A percentile compares a stretch with the other conserved stretches of the same genome.
These are phyloP conservation scores for Smithornis capensis DNA, from an alignment of 2,113 vertebrate species.

Conservation along the genomic window DNA sequence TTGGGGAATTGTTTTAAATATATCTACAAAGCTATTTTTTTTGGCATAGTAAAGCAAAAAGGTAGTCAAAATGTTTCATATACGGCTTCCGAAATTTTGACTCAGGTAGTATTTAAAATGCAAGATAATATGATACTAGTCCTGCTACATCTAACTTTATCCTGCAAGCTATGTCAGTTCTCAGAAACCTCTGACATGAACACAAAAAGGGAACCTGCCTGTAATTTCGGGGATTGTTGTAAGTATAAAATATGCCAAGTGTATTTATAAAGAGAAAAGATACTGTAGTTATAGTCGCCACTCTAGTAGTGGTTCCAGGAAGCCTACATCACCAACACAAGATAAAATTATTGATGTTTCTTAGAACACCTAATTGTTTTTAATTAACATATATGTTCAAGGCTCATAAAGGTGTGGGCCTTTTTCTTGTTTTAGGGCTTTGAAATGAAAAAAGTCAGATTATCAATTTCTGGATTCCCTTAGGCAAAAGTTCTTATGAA, in stretches of 20 bases:
- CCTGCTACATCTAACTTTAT: not conserved
- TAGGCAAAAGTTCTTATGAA: not conserved
- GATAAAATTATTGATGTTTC: not conserved
- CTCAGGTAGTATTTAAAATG: not conserved
- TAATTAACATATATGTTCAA: not conserved
- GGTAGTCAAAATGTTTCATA: not conserved
- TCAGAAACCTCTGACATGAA: not conserved
- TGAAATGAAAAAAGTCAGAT: not conserved
- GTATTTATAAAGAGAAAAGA: not conserved
- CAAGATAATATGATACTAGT: not conserved
- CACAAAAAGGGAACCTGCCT: not conserved
- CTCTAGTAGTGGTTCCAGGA: not conserved
- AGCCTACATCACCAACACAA: not conserved
- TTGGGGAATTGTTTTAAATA: not conserved
- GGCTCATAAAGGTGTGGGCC: not conserved
- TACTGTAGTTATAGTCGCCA: not conserved
- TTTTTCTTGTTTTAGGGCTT: not conserved
- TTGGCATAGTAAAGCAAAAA: not conserved
- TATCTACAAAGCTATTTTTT: not conserved
- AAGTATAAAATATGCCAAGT: not conserved
- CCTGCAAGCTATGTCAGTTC: not conserved
- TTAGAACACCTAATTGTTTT: not conserved
- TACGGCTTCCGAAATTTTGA: not conserved
- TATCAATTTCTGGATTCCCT: not conserved
- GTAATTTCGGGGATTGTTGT: not conserved